phyloP scores from a whole-genome alignment of 2,113 vertebrate genomes.

The Pagrus major region DNA sequence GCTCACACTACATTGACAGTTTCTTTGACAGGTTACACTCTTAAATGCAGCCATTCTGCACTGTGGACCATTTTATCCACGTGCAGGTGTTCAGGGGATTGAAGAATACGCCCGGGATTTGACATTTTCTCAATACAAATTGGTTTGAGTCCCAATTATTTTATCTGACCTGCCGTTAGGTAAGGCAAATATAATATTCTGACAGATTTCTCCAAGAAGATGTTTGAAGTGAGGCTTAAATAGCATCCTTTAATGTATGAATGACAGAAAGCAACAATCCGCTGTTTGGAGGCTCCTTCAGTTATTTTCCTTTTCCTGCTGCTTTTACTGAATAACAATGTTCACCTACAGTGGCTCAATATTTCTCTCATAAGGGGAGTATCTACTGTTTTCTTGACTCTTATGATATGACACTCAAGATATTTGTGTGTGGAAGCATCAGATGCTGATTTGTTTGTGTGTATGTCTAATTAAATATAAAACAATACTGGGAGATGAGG shows the following conservation, averaged over 20 bases:
- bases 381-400: conserved; percentile 21
- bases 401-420: conserved; percentile 1
- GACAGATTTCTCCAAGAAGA: conserved; percentile 20
- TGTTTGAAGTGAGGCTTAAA: conserved; percentile 40
- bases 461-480: conserved; percentile 30
- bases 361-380: neutral
- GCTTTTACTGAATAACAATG: conserved; percentile 62
- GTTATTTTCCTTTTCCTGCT: conserved; percentile 24
- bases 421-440: neutral
- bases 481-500: conserved; percentile 19
- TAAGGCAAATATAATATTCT: conserved; percentile 23
- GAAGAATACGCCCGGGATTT: conserved; percentile 30
- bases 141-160: conserved; percentile 59
- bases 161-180: conserved; percentile 33
- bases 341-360: conserved; percentile 10
- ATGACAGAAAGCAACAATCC: conserved; percentile 31
- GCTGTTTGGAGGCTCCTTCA: conserved; percentile 37
- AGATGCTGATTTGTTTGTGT: conserved; percentile 18
- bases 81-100: conserved; percentile 53
- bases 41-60: conserved; percentile 30
- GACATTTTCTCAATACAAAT: conserved; percentile 53
- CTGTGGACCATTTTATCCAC: conserved; percentile 47
- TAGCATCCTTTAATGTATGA: conserved; percentile 33
- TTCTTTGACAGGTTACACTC: conserved; percentile 56
- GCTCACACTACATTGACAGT: conserved; percentile 50